These are phyloP conservation scores for Menidia beryllina DNA, from an alignment of 2,113 vertebrate genomes.

Conservation along the genomic window DNA sequence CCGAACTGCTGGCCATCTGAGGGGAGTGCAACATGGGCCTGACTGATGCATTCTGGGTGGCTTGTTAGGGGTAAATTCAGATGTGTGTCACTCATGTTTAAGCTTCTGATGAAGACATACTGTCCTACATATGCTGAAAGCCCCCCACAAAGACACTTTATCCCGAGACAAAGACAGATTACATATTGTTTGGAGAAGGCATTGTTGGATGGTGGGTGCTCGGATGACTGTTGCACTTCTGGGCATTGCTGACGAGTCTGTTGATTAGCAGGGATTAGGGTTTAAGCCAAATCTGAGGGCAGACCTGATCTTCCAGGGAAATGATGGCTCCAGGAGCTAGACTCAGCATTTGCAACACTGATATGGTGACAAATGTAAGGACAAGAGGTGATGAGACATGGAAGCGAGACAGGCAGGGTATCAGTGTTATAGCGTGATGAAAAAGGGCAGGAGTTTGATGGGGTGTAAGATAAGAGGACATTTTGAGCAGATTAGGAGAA, in stretches of 20 bases:
- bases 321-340: conserved; percentile 34
- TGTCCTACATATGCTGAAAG: conserved; percentile 53
- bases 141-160: conserved; percentile 59
- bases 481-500: conserved; percentile 35
- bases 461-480: conserved; percentile 9
- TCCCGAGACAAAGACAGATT: conserved; percentile 65
- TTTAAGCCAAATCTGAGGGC: conserved; percentile 57
- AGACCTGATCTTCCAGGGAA: conserved; percentile 52
- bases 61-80: conserved; percentile 59
- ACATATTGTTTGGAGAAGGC: conserved; percentile 34
- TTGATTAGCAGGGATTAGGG: conserved; percentile 76
- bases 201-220: conserved; percentile 27
- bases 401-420: background rate
- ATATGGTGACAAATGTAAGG: conserved; percentile 63
- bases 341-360: conserved; percentile 19
- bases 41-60: conserved; percentile 63
- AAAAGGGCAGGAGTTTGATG: conserved; percentile 6
- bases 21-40: conserved; percentile 62
- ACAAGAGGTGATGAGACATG: conserved; percentile 6
- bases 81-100: conserved; percentile 42
- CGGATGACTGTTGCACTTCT: conserved; percentile 38
- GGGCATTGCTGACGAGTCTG: conserved; percentile 61
- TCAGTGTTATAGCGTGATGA: background rate
- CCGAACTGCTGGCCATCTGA: conserved; percentile 46
- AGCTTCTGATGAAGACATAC: conserved; percentile 38